A percentile compares a stretch with the other conserved stretches of the same genome.
phyloP scores from a whole-genome alignment of 1,140 invertebrate species.

The Sarcophaga bullata region DNA sequence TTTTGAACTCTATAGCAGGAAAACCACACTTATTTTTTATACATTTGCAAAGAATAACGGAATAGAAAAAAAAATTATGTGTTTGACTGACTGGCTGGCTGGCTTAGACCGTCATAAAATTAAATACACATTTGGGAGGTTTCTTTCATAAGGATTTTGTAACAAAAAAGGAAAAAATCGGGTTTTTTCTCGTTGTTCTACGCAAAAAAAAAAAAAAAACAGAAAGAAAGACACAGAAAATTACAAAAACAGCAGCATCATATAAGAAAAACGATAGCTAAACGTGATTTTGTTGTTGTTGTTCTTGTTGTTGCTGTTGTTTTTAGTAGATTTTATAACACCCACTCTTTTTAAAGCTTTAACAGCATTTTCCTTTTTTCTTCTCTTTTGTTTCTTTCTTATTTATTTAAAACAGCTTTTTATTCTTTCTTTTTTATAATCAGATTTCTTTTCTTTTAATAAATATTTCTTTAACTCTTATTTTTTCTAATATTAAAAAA shows the following conservation, averaged over 20 bases:
- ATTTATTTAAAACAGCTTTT: background rate
- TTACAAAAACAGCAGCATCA: too few relatives aligned
- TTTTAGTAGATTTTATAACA: constrained; percentile 1
- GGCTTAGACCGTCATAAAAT: background rate
- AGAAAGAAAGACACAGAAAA: too few relatives aligned
- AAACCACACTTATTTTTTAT: too few relatives aligned
- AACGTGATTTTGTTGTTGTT: constrained; percentile 11
- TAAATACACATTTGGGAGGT: constrained; percentile 23
- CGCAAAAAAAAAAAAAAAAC: background rate
- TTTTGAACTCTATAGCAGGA: too few relatives aligned
- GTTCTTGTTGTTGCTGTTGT: too few relatives aligned
- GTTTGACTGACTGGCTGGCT: too few relatives aligned
- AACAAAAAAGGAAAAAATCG: background rate
- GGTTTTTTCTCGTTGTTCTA: background rate
- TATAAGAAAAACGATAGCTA: background rate
- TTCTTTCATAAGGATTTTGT: background rate
- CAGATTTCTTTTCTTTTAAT: background rate
- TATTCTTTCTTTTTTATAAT: background rate
- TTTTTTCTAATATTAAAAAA: background rate
- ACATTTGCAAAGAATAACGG: too few relatives aligned
- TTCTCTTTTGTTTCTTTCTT: too few relatives aligned
- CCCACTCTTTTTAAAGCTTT: constrained; percentile 15
- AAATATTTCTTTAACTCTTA: background rate
- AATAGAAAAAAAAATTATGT: too few relatives aligned
- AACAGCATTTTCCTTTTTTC: background rate